Percentiles rank a stretch among this genome's conserved stretches.
Evolutionary conservation across 1,140 invertebrate species (phyloP).

Genomic region (Andricus grossulariae): DNA sequence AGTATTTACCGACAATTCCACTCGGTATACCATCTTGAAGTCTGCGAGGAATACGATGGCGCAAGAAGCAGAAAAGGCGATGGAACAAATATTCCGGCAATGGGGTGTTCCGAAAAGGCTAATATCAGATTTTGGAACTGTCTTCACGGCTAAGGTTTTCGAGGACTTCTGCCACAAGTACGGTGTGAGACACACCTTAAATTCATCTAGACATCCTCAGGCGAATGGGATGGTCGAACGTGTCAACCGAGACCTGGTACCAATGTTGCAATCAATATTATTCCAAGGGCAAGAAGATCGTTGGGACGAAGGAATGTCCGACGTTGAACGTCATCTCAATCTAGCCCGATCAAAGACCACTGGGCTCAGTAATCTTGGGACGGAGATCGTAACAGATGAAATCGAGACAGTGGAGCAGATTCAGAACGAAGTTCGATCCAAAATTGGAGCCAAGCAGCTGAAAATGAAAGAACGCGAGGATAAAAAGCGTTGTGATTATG

Average conservation of each 20-base stretch:
- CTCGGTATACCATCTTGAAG: no score
- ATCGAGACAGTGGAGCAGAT: neutral
- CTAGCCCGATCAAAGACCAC: no score
- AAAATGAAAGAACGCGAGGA: conserved; percentile 28
- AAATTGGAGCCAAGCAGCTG: neutral
- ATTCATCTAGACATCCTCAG: conserved; percentile 30
- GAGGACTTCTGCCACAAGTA: conserved; percentile 46
- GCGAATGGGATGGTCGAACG: conserved; percentile 41
- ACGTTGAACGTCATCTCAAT: no score
- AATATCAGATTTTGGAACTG: conserved; percentile 53
- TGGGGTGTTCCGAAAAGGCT: conserved; percentile 44
- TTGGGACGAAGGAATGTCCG: no score
- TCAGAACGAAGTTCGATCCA: conserved; percentile 10
- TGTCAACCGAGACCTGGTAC: conserved; percentile 35
- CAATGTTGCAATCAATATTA: neutral
- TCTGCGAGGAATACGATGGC: no score
- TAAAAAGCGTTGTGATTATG: conserved; percentile 11
- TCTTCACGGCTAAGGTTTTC: conserved; percentile 56
- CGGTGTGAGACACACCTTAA: conserved; percentile 34
- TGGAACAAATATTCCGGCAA: no score
- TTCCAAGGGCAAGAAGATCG: no score
- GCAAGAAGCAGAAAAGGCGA: no score
- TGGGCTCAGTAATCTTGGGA: neutral
- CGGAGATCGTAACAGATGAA: neutral
- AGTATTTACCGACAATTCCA: no score